Percentiles rank a stretch among this genome's conserved stretches.
phyloP scores from a whole-genome alignment of 2,888 invertebrate genomes.

The Dyspetes luteomarginatus region DNA sequence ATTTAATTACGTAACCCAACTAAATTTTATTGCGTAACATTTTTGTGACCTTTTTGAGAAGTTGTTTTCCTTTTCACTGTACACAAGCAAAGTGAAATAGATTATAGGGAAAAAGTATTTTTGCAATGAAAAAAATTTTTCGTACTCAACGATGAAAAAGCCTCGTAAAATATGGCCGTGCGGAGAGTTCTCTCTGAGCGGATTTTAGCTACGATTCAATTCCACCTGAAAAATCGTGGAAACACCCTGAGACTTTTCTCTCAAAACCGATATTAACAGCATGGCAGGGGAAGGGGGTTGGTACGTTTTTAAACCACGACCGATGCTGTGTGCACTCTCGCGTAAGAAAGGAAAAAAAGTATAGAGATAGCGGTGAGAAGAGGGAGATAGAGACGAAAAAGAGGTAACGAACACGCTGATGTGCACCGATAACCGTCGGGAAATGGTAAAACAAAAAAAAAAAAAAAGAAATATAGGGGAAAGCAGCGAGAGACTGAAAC shows the following conservation, averaged over 20 bases:
- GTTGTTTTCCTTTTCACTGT: too few species aligned
- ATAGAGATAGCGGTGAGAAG: background rate
- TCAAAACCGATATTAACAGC: background rate
- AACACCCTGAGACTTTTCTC: constrained; percentile 27
- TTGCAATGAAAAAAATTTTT: background rate
- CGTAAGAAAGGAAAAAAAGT: constrained; percentile 8
- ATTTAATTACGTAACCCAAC: too few species aligned
- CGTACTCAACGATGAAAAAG: background rate
- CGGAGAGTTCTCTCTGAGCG: background rate
- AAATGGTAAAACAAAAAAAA: constrained; percentile 36
- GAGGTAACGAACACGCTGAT: background rate
- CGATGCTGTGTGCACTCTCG: background rate
- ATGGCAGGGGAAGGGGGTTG: background rate
- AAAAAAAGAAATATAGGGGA: background rate
- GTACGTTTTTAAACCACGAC: background rate
- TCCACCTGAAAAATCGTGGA: constrained; percentile 36
- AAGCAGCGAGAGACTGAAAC: background rate
- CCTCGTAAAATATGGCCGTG: constrained; percentile 27
- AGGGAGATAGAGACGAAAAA: background rate
- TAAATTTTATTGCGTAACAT: too few species aligned
- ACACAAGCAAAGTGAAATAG: too few species aligned
- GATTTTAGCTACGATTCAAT: constrained; percentile 46
- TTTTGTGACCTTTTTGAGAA: too few species aligned
- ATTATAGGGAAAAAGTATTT: background rate
- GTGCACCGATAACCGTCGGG: constrained; percentile 9